These are phyloP conservation scores for Microctonus brassicae DNA, from an alignment of 2,888 invertebrate genomes.

Conservation along the genomic window DNA sequence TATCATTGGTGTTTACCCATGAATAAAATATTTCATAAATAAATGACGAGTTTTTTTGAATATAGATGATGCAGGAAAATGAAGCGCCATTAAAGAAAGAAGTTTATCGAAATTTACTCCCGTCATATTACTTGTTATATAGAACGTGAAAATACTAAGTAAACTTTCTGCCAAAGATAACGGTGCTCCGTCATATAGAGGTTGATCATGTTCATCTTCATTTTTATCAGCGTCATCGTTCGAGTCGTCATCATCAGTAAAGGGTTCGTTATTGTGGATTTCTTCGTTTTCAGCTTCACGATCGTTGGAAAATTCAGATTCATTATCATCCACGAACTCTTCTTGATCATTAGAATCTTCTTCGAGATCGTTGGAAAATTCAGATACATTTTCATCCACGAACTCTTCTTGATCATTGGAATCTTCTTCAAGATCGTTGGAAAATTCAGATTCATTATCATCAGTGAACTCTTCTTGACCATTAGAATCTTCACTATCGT, in stretches of 20 bases:
- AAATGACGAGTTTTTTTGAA: neutral
- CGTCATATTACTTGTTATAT: neutral
- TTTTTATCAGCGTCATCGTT: neutral
- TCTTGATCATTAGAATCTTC: too few relatives aligned
- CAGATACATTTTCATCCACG: too few relatives aligned
- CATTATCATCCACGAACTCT: too few relatives aligned
- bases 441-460: too few relatives aligned
- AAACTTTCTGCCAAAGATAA: slow-evolving; percentile 1
- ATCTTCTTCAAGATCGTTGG: too few relatives aligned
- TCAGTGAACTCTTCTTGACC: too few relatives aligned
- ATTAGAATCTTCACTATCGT: too few relatives aligned
- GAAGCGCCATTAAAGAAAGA: neutral
- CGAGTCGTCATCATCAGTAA: neutral
- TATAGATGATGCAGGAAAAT: neutral
- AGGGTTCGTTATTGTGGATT: too few relatives aligned
- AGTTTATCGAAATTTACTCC: neutral
- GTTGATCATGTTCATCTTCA: neutral
- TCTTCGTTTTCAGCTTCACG: too few relatives aligned
- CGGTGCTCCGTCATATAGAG: neutral
- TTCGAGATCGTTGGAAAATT: too few relatives aligned
- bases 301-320: too few relatives aligned
- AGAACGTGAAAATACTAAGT: slow-evolving; percentile 2
- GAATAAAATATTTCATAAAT: slow-evolving; percentile 9
- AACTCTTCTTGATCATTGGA: too few relatives aligned
- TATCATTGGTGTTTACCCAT: neutral